Conservation (phyloP, 2,113 vertebrate species). For the Takifugu flavidus region DNA sequence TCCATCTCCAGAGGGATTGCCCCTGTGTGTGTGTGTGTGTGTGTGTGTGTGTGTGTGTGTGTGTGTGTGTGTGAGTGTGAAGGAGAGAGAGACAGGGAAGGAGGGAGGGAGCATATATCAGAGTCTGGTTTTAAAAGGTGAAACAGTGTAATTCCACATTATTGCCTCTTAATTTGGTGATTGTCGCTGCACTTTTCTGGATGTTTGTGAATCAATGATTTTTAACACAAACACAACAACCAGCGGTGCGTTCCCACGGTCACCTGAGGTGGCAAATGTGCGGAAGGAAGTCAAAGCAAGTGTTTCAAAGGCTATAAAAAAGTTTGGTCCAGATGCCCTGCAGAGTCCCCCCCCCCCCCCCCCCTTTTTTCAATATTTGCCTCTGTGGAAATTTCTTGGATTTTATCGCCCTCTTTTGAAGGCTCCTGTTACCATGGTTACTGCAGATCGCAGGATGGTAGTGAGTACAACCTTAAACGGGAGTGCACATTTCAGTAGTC, state of each 20-base stretch:
- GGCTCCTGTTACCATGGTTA: conserved; percentile 62
- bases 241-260: conserved; percentile 21
- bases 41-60: not conserved
- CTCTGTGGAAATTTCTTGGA: conserved; percentile 41
- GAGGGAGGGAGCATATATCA: not conserved
- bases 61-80: no score
- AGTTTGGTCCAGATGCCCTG: conserved; percentile 36
- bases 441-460: conserved; percentile 58
- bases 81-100: no score
- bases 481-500: conserved; percentile 58
- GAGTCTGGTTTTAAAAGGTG: conserved; percentile 7
- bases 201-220: conserved; percentile 18
- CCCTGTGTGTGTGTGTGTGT: conserved; percentile 2
- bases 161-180: conserved; percentile 12
- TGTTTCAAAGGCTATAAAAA: conserved; percentile 48
- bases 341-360: not conserved
- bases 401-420: conserved; percentile 47
- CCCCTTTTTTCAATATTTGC: conserved; percentile 41
- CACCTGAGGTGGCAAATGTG: conserved; percentile 11
- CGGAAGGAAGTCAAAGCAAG: conserved; percentile 25
- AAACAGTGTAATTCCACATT: not conserved
- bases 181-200: conserved; percentile 30
- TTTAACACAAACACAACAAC: no score
- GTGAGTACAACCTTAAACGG: conserved; percentile 63
- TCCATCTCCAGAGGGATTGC: conserved; percentile 5